Conservation (phyloP, 2,113 vertebrate genomes). For the Ahaetulla prasina region DNA sequence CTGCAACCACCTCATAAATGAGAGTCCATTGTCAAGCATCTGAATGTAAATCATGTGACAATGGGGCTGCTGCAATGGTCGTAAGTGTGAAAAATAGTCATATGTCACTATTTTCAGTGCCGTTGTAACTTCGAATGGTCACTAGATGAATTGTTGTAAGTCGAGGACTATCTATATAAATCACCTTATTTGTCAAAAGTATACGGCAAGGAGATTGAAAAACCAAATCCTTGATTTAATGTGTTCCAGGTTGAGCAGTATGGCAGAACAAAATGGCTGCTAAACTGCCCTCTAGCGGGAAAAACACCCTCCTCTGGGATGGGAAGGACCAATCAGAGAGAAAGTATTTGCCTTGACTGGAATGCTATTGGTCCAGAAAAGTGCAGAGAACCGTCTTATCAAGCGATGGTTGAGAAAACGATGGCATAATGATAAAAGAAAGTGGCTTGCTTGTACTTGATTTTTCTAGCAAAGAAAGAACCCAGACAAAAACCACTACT, state of each 20-base stretch:
- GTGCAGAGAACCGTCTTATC: conserved; percentile 28
- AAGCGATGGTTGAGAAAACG: conserved; percentile 49
- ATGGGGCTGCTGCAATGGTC: too few relatives aligned
- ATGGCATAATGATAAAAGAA: conserved; percentile 46
- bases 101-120: too few relatives aligned
- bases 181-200: background rate
- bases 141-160: too few relatives aligned
- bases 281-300: background rate
- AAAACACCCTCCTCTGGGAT: conserved; percentile 41
- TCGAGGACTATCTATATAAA: background rate
- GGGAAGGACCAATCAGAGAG: background rate
- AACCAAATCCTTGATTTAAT: conserved; percentile 18
- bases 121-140: too few relatives aligned
- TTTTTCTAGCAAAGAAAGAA: conserved; percentile 29
- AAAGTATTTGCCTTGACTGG: conserved; percentile 36
- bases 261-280: conserved; percentile 30
- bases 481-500: conserved; percentile 44
- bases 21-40: too few relatives aligned
- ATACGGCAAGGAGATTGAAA: conserved; percentile 23
- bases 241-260: conserved; percentile 21
- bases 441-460: conserved; percentile 36
- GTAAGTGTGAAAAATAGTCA: too few relatives aligned
- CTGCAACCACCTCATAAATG: too few relatives aligned
- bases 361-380: conserved; percentile 46
- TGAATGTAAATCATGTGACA: too few relatives aligned